Conservation (phyloP, 2,888 invertebrate genomes). For the Nasonia oneida region DNA sequence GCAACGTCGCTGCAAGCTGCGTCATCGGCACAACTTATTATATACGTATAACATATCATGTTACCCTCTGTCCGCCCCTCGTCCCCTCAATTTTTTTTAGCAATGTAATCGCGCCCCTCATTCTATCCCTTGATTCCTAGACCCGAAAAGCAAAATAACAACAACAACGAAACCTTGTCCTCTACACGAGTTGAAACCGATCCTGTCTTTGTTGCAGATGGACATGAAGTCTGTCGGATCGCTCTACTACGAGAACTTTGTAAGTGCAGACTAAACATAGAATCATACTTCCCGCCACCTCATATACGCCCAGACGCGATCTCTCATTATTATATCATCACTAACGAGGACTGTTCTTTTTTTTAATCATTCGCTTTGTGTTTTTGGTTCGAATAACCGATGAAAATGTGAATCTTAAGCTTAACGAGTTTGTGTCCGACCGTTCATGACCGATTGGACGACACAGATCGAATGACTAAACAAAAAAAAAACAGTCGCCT, state of each 20-base stretch:
- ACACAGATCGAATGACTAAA: background rate
- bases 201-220: constrained; percentile 88
- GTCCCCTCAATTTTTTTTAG: constrained; percentile 59
- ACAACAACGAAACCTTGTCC: constrained; percentile 66
- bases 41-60: constrained; percentile 61
- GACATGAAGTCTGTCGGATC: constrained; percentile 97
- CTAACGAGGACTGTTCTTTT: constrained; percentile 49
- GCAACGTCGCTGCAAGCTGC: constrained; percentile 79
- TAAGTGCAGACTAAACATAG: constrained; percentile 84
- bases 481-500: constrained; percentile 37
- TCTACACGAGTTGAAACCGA: constrained; percentile 77
- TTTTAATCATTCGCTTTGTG: background rate
- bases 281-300: constrained; percentile 51
- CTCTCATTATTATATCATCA: constrained; percentile 49
- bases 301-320: constrained; percentile 38
- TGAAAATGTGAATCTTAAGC: background rate
- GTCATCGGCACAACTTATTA: constrained; percentile 79
- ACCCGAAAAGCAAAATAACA: constrained; percentile 61
- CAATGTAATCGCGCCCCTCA: constrained; percentile 65
- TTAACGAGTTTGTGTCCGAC: background rate
- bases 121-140: constrained; percentile 63
- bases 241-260: constrained; percentile 97
- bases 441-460: background rate
- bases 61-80: constrained; percentile 62
- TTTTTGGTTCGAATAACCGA: background rate